Evolutionary conservation across 1,140 invertebrate genomes (phyloP), one percentile per base, ranked within the genome.

Genomic region (Magallana gigas): DNA sequence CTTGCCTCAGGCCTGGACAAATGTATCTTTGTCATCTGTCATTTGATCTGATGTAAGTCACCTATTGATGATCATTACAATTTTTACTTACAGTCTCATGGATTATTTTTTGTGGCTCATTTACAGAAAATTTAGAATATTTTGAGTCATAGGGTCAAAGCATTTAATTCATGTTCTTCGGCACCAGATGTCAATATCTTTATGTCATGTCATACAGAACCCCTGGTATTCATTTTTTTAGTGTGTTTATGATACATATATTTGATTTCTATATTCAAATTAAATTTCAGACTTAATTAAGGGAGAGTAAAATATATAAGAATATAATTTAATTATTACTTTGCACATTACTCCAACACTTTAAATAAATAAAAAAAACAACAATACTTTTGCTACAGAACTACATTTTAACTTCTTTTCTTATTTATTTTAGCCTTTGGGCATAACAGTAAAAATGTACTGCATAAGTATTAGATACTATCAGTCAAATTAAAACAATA

Each of bases 31-130:
- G 68, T 76, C 68, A 76, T 76, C 68, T 76, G 68, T 76, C 68
- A 76, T 76, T 76, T 76, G 68, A 76, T 76, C 68, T 76, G 68
- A 76, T 76, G 68, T 76, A 76, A 76, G 68, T 23, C 23, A 76
- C 68, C 68, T 76, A 76, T 76, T 76, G 68, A 76, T 76, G 68
- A 76, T 76, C 68, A 76, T 76, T 76, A 76, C 68, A 76, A 76
- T 76, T 76, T 76, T 29, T 76, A 76, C 36, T 76, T 29, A 76
- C 68, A 23, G 29, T 76, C 68, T 76, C 68, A 76, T 76, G 68
- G 36, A 76, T 76, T 76, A 76, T 76, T 29, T 76, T 76, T 76
- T 76, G 68, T 76, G 18, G 68, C 68, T 76, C 68, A 76, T 48
- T 76, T 76, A 76, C 23, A 76, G 68, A 76, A 76, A 76, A 76